Evolutionary conservation across 2,113 vertebrate species (phyloP), one percentile per base, ranked within the genome.

Genomic region (Corvus cornix): DNA sequence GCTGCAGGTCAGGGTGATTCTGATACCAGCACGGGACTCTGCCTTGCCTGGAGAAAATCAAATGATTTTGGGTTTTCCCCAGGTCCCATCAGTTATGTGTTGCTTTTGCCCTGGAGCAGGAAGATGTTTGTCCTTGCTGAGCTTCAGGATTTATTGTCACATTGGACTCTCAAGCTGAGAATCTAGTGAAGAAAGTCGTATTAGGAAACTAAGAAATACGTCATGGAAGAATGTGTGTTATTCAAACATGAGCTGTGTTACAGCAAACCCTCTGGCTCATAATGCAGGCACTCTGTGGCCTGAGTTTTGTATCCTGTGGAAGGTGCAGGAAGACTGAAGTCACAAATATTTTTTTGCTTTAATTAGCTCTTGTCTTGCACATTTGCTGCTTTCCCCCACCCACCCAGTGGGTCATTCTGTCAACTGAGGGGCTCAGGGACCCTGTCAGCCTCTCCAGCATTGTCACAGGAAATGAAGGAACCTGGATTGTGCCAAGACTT

Each of bases 111-210:
- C 89, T 10, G 46, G 49, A 72, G 84, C 82, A 66, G 67, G 53
- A 64, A 37, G 66, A 37, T 31, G 26, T 59, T 67, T 53, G 21
- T 69, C 37, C 78, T 43, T 21, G 53, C n/a, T 49, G 4, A 87
- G 46, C 30, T 30, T 53, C 70, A 60, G 67, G 85, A 91, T 96
- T 96, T 89, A 90, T 90, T 35, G 49, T 58, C 52, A 33, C 37
- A 49, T 49, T 28, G 73, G 39, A 9, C 49, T 69, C 51, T 60
- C 37, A 6, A 62, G 28, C 56, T 87, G 67, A 70, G 67, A 77
- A 56, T 37, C 69, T 77, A 81, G 78, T 84, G 81, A 80, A 81
- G 55, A 55, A 91, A 95, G 93, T 90, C 16, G 0, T 9, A 13
- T 94, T 85, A 93, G 62, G 70, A 55, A 26, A 10, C 6, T 41